A percentile compares a stretch with the other conserved stretches of the same genome.
phyloP scores from a whole-genome alignment of 1,140 invertebrate genomes.

The Reticulitermes speratus region DNA sequence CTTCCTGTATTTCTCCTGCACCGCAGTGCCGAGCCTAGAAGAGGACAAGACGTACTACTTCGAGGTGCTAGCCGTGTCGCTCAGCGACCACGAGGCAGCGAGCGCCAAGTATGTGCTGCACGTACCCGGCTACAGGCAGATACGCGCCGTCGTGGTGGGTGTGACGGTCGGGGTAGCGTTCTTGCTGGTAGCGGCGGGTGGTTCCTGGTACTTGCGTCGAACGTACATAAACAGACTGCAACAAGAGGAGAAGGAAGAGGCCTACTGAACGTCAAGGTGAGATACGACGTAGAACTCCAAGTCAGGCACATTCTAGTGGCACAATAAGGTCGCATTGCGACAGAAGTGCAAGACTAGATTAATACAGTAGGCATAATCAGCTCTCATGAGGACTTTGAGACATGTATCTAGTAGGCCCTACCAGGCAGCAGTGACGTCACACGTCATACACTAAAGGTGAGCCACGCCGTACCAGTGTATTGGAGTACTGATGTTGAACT shows the following conservation, averaged over 20 bases:
- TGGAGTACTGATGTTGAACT: too few relatives aligned
- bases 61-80: constrained; percentile 61
- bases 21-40: constrained; percentile 52
- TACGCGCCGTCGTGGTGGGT: constrained; percentile 62
- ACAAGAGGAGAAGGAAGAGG: constrained; percentile 20
- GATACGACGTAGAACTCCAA: too few relatives aligned
- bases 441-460: too few relatives aligned
- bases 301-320: too few relatives aligned
- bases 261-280: not conserved
- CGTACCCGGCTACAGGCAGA: constrained; percentile 60
- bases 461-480: too few relatives aligned
- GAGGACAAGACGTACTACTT: constrained; percentile 66
- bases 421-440: too few relatives aligned
- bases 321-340: too few relatives aligned
- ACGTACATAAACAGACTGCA: constrained; percentile 1
- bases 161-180: constrained; percentile 57
- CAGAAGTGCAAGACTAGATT: too few relatives aligned
- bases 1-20: too few relatives aligned
- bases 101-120: constrained; percentile 57
- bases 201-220: constrained; percentile 57
- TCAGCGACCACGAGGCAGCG: constrained; percentile 53
- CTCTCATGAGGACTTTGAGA: too few relatives aligned
- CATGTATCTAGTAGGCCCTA: too few relatives aligned
- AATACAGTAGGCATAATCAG: too few relatives aligned
- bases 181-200: constrained; percentile 53